Percentiles rank a stretch among this genome's conserved stretches.
Conservation (phyloP, 2,113 vertebrate genomes). For the Centrocercus urophasianus region DNA sequence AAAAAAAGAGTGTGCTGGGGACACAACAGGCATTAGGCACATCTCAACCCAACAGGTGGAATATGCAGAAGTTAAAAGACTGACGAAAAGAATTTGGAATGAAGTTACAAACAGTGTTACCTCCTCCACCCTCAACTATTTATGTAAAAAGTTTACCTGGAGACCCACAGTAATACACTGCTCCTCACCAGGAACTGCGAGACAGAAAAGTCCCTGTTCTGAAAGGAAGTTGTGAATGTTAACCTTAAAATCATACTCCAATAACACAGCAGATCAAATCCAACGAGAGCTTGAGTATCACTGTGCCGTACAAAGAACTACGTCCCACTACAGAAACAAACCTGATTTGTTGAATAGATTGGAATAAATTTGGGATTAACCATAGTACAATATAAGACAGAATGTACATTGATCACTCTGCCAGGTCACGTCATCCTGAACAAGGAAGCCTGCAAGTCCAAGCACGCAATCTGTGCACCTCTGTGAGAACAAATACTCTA, state of each 20-base stretch:
- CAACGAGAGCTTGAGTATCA: not conserved
- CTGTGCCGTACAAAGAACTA: not conserved
- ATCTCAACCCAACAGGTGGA: not conserved
- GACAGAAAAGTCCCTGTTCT: not conserved
- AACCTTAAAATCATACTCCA: not conserved
- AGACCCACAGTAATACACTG: not conserved
- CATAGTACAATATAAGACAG: not conserved
- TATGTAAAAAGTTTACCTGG: not conserved
- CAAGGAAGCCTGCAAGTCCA: not conserved
- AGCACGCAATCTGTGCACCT: not conserved
- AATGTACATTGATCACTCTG: not conserved
- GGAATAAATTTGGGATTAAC: not conserved
- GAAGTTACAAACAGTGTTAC: not conserved
- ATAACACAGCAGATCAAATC: not conserved
- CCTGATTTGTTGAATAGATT: not conserved
- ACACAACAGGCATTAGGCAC: not conserved
- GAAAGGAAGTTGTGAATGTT: not conserved
- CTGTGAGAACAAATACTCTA: constrained; percentile 17
- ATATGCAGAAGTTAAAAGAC: not conserved
- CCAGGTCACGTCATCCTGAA: not conserved
- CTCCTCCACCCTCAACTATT: not conserved
- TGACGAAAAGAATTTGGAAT: not conserved
- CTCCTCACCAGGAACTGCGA: not conserved
- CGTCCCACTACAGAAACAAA: not conserved
- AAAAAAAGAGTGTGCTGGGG: fast-evolving